A percentile compares a stretch with the other conserved stretches of the same genome.
phyloP scores from a whole-genome alignment of 2,888 invertebrate species.

The Idaea dimidiata region DNA sequence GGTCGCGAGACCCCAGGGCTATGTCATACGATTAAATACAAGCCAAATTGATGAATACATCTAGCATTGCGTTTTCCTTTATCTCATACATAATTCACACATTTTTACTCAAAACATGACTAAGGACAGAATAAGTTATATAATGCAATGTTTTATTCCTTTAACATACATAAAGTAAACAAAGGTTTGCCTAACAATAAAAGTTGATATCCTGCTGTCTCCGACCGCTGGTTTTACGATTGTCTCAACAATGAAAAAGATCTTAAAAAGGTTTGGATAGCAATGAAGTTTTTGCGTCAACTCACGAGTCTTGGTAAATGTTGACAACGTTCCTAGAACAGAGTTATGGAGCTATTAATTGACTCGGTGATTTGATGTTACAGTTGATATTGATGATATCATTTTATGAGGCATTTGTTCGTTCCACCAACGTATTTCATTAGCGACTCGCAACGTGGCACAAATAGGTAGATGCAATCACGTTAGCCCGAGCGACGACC shows the following conservation, averaged over 20 bases:
- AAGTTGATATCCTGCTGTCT: conserved; percentile 33
- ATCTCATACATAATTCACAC: conserved; percentile 15
- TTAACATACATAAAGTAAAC: conserved; percentile 26
- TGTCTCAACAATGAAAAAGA: conserved; percentile 27
- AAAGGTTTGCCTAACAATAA: conserved; percentile 31
- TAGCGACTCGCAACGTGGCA: conserved; percentile 64
- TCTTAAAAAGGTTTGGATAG: conserved; percentile 23
- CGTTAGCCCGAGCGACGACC: conserved; percentile 39
- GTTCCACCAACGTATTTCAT: conserved; percentile 48
- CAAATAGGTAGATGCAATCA: conserved; percentile 68
- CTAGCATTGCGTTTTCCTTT: conserved; percentile 14
- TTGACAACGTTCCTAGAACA: conserved; percentile 19
- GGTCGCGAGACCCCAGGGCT: conserved; percentile 42
- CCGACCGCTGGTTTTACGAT: conserved; percentile 31
- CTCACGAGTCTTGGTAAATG: conserved; percentile 11
- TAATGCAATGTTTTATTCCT: conserved; percentile 23
- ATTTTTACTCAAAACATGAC: conserved; percentile 9
- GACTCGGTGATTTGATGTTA: conserved; percentile 8
- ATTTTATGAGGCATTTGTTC: conserved; percentile 32
- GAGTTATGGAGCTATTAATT: conserved; percentile 16
- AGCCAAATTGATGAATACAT: conserved; percentile 28
- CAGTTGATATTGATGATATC: conserved; percentile 22
- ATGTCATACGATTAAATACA: conserved; percentile 31
- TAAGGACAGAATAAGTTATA: conserved; percentile 8
- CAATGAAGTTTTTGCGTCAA: conserved; percentile 23